Conservation (phyloP, 53 echinoderm and acorn worm species). For the Antedon mediterranea region DNA sequence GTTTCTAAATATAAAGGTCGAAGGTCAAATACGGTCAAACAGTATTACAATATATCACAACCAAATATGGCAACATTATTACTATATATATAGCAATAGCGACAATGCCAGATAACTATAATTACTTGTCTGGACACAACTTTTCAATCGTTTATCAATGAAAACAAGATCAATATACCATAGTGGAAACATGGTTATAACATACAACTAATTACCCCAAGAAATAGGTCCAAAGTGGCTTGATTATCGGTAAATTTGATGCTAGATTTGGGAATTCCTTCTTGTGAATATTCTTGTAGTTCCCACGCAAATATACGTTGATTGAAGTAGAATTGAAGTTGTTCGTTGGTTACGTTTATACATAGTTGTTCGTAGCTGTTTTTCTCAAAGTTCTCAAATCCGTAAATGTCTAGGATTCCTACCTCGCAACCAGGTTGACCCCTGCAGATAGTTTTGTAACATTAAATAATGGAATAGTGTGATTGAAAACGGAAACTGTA, state of each 20-base stretch:
- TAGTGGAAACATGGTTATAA: no score
- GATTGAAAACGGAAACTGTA: neutral
- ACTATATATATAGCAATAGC: no score
- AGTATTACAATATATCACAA: no score
- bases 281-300: constrained; percentile 68
- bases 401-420: constrained; percentile 93
- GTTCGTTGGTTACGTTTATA: constrained; percentile 94
- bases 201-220: constrained; percentile 53
- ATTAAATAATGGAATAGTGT: neutral
- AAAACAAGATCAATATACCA: no score
- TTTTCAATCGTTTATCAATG: no score
- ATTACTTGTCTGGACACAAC: no score
- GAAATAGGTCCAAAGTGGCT: constrained; percentile 59
- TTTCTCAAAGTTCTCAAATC: constrained; percentile 76
- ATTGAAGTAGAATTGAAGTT: constrained; percentile 93
- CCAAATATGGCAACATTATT: no score
- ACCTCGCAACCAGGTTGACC: constrained; percentile 49
- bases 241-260: constrained; percentile 89
- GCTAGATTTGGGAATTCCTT: constrained; percentile 64
- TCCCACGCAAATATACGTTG: constrained; percentile 98
- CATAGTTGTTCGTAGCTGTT: constrained; percentile 96
- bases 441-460: constrained; percentile 23
- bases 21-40: no score
- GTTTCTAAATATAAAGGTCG: constrained; percentile 51
- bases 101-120: no score